A percentile compares a stretch with the other conserved stretches of the same genome.
Evolutionary conservation across 2,888 invertebrate species (phyloP).

Genomic region (Brachyopa scutellaris): DNA sequence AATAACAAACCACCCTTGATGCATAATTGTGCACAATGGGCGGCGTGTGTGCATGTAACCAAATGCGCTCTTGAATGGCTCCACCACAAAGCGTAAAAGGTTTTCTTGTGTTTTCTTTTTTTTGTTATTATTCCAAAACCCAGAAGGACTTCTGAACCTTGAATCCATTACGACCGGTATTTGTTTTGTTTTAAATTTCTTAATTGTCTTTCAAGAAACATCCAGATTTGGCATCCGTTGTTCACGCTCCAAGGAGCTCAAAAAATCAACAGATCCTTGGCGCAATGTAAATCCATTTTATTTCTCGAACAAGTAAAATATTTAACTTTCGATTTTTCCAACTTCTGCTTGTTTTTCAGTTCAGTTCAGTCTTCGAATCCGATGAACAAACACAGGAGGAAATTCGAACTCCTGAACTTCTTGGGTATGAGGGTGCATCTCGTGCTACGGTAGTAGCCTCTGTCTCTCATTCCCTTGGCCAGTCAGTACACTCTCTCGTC

Average conservation of each 20-base stretch:
- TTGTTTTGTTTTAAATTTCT: constrained; percentile 24
- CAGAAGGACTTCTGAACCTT: constrained; percentile 22
- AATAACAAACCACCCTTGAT: constrained; percentile 68
- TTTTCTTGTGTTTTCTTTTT: constrained; percentile 36
- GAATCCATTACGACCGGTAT: constrained; percentile 44
- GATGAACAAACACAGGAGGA: constrained; percentile 61
- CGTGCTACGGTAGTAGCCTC: too few species aligned
- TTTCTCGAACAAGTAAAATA: constrained; percentile 70
- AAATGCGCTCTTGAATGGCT: constrained; percentile 5
- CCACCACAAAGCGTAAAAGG: constrained; percentile 48
- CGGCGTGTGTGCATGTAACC: constrained; percentile 28
- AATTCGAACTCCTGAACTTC: constrained; percentile 51
- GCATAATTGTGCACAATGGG: constrained; percentile 64
- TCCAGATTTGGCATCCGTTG: constrained; percentile 18
- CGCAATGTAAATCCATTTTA: constrained; percentile 70
- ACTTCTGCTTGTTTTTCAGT: constrained; percentile 65
- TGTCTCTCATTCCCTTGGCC: too few species aligned
- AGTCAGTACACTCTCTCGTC: constrained; percentile 13
- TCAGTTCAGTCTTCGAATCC: constrained; percentile 66
- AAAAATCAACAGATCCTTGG: constrained; percentile 70
- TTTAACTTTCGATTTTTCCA: constrained; percentile 71
- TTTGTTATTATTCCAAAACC: neutral
- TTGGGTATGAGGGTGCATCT: too few species aligned
- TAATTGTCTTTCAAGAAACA: constrained; percentile 36
- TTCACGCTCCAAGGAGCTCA: constrained; percentile 44